Conservation (phyloP, 2,888 invertebrate species). For the Drosophila siamana region DNA sequence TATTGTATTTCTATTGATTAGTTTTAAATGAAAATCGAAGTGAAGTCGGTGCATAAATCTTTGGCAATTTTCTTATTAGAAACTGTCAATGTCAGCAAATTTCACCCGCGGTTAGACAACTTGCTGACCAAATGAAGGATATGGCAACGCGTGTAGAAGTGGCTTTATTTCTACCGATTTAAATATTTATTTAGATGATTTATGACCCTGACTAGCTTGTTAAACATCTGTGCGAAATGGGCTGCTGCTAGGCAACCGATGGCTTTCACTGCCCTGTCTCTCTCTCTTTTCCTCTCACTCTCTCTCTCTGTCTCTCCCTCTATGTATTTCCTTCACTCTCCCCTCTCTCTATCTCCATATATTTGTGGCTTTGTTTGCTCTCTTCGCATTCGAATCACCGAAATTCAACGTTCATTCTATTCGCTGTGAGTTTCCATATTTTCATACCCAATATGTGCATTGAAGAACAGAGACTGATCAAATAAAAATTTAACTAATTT, state of each 20-base stretch:
- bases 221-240: slow-evolving; percentile 79
- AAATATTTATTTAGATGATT: slow-evolving; percentile 61
- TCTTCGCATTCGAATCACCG: slow-evolving; percentile 51
- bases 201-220: slow-evolving; percentile 71
- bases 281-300: background rate
- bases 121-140: slow-evolving; percentile 41
- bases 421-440: slow-evolving; percentile 13
- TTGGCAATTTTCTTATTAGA: slow-evolving; percentile 71
- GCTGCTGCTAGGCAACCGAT: slow-evolving; percentile 46
- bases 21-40: slow-evolving; percentile 71
- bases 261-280: slow-evolving; percentile 62
- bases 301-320: too few species aligned
- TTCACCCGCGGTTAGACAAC: slow-evolving; percentile 55
- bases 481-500: too few species aligned
- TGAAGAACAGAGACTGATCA: too few species aligned
- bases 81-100: slow-evolving; percentile 72
- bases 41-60: slow-evolving; percentile 65
- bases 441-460: background rate
- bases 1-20: slow-evolving; percentile 67
- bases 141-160: too few species aligned
- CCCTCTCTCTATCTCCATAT: background rate
- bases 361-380: slow-evolving; percentile 58
- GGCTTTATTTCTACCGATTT: slow-evolving; percentile 11
- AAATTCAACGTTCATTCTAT: slow-evolving; percentile 35
- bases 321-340: background rate